Conservation (phyloP, 1,140 invertebrate species). For the Zelostemma sp. region DNA sequence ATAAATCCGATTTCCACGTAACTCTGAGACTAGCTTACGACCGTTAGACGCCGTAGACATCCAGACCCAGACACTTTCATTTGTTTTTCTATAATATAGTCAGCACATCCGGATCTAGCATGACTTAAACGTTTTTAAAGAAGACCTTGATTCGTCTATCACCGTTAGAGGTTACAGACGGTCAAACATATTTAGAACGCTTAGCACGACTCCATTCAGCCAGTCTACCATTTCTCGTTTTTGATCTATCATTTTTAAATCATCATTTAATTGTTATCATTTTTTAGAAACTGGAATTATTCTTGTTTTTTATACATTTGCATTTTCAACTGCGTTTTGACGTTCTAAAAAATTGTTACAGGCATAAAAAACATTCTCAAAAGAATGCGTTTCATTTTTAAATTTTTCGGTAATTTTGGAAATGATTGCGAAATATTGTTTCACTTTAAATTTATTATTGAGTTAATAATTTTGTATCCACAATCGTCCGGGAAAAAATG, state of each 20-base stretch:
- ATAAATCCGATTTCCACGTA: no score
- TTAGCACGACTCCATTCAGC: slow-evolving; percentile 33
- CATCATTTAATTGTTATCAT: neutral
- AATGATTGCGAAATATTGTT: no score
- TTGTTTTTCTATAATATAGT: slow-evolving; percentile 1
- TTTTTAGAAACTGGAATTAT: neutral
- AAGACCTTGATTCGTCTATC: slow-evolving; percentile 45
- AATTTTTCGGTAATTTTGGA: no score
- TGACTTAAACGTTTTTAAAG: slow-evolving; percentile 32
- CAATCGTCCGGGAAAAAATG: no score
- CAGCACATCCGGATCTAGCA: slow-evolving; percentile 23
- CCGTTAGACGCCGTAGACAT: no score
- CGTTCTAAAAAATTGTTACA: neutral
- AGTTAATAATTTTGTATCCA: no score
- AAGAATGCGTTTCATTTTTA: no score
- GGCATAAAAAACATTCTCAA: no score
- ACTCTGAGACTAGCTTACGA: no score
- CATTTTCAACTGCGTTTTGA: neutral
- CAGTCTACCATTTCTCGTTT: slow-evolving; percentile 24
- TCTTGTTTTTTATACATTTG: neutral
- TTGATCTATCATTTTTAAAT: neutral
- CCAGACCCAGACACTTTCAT: neutral
- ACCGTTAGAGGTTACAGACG: slow-evolving; percentile 51
- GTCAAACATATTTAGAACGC: slow-evolving; percentile 47
- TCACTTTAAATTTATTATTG: no score